Conservation (phyloP, 2,888 invertebrate species). For the Rhamnusium bicolor region DNA sequence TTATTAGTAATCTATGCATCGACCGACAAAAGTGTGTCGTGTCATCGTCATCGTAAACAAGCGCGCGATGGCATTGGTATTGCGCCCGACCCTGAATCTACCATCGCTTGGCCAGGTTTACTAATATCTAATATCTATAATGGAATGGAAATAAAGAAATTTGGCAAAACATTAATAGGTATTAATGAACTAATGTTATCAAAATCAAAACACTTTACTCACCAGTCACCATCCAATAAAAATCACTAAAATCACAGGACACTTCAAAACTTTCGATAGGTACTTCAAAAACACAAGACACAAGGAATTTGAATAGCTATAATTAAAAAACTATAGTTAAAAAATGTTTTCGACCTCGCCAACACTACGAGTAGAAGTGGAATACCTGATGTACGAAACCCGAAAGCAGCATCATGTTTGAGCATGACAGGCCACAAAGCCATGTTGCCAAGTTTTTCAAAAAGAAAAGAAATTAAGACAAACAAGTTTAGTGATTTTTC, state of each 20-base stretch:
- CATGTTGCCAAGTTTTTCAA: neutral
- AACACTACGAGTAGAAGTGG: neutral
- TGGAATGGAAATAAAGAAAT: neutral
- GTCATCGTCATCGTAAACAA: no score
- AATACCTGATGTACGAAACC: neutral
- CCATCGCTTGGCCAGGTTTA: no score
- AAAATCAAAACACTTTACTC: neutral
- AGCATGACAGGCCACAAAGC: neutral
- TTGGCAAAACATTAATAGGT: neutral
- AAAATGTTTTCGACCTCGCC: neutral
- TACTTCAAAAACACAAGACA: neutral
- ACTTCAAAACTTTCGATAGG: neutral
- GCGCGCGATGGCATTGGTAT: no score
- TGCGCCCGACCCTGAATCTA: no score
- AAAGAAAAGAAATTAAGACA: neutral
- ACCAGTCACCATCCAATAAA: neutral
- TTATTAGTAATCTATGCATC: no score
- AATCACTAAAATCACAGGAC: constrained; percentile 2
- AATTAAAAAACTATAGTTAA: neutral
- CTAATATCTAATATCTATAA: no score
- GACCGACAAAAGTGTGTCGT: no score
- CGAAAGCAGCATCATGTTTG: neutral
- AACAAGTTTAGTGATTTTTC: neutral
- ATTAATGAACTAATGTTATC: neutral
- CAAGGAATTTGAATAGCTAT: neutral